Conservation (phyloP, 2,888 invertebrate genomes). For the Poecilus cupreus region DNA sequence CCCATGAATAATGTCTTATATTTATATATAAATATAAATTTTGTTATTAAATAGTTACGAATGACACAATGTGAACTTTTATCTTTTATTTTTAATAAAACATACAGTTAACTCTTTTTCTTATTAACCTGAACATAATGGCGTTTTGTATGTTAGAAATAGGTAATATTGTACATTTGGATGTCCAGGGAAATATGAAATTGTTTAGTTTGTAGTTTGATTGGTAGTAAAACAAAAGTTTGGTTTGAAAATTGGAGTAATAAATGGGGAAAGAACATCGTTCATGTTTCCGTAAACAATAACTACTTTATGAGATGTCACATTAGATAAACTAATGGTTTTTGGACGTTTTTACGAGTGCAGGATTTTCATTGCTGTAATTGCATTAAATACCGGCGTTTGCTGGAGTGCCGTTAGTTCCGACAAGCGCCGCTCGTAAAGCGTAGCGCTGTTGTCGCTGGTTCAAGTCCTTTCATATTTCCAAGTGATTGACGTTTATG, state of each 20-base stretch:
- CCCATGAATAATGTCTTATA: too few species aligned
- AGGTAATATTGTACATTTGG: not conserved
- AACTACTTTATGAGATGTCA: conserved; percentile 29
- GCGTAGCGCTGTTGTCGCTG: not conserved
- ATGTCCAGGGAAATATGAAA: not conserved
- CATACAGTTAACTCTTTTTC: too few species aligned
- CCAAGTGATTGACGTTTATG: conserved; percentile 34
- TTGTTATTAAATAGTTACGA: too few species aligned
- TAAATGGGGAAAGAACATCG: not conserved
- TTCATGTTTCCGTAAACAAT: conserved; percentile 31
- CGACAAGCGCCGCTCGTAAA: conserved; percentile 6
- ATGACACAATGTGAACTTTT: too few species aligned
- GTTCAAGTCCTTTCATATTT: not conserved
- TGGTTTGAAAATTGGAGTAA: not conserved
- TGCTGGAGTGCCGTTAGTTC: not conserved
- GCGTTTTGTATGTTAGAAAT: too few species aligned
- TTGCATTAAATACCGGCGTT: conserved; percentile 43
- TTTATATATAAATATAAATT: too few species aligned
- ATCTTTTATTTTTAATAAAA: too few species aligned
- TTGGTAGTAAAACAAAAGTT: not conserved
- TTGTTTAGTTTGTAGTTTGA: not conserved
- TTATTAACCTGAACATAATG: too few species aligned
- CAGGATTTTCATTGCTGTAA: conserved; percentile 35
- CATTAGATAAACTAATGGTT: conserved; percentile 47
- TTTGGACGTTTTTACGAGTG: conserved; percentile 44